Conservation (phyloP, 2,888 invertebrate genomes). For the Drosophila prostipennis region DNA sequence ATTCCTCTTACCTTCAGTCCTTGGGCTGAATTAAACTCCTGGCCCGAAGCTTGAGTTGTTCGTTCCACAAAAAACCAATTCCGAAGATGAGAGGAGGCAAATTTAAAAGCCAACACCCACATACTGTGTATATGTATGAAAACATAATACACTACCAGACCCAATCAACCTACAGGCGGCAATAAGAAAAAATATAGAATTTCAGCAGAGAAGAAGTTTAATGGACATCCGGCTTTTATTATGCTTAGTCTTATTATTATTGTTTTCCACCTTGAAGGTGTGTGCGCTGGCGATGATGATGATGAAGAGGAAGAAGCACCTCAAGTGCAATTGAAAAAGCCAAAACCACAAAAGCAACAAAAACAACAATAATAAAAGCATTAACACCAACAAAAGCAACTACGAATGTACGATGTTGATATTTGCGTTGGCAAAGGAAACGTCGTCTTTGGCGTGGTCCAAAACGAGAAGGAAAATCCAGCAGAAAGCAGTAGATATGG, state of each 20-base stretch:
- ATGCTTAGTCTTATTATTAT: conserved; percentile 41
- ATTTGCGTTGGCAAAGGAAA: conserved; percentile 77
- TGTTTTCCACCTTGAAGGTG: conserved; percentile 57
- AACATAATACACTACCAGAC: conserved; percentile 37
- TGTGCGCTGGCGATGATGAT: conserved; percentile 38
- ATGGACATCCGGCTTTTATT: conserved; percentile 70
- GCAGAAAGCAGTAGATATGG: conserved; percentile 3
- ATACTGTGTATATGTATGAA: conserved; percentile 21
- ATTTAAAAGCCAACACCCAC: conserved; percentile 39
- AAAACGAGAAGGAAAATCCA: conserved; percentile 20
- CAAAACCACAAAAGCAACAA: conserved; percentile 40
- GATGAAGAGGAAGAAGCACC: conserved; percentile 60
- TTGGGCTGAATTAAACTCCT: conserved; percentile 31
- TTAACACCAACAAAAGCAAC: conserved; percentile 7
- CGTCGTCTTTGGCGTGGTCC: conserved; percentile 54
- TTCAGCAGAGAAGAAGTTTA: conserved; percentile 48
- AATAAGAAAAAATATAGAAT: conserved; percentile 24
- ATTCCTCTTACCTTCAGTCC: conserved; percentile 21
- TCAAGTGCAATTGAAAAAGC: conserved; percentile 70
- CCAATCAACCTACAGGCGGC: conserved; percentile 40
- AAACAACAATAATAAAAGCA: conserved; percentile 16
- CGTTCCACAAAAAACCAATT: conserved; percentile 44
- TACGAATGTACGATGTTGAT: conserved; percentile 29
- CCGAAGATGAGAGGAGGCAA: conserved; percentile 46
- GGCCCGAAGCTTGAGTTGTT: conserved; percentile 1